Conservation (phyloP, 2,797 vertebrate species). For the Microctenopoma steveboyesi region DNA sequence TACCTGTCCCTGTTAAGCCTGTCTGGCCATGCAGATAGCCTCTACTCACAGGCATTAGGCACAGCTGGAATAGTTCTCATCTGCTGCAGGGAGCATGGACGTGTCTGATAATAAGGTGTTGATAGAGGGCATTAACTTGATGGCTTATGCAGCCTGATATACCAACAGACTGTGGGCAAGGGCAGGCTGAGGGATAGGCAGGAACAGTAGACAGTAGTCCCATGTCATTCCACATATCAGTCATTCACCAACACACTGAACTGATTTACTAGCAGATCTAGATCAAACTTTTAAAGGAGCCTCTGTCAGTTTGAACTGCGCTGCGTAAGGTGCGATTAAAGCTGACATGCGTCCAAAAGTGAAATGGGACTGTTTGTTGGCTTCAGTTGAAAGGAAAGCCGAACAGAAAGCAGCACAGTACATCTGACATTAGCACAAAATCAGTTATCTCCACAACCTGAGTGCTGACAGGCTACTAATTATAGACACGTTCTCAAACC, state of each 20-base stretch:
- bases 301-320: conserved; percentile 38
- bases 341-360: conserved; percentile 59
- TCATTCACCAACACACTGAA: conserved; percentile 46
- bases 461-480: not conserved
- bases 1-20: conserved; percentile 75
- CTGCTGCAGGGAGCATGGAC: conserved; percentile 70
- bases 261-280: conserved; percentile 52
- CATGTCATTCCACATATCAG: conserved; percentile 62
- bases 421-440: conserved; percentile 25
- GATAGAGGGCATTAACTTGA: conserved; percentile 76
- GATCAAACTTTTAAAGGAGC: conserved; percentile 39
- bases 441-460: conserved; percentile 11
- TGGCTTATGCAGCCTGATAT: conserved; percentile 72
- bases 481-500: not conserved
- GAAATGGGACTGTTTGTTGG: conserved; percentile 55
- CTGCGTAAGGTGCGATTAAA: conserved; percentile 48
- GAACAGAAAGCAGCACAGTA: conserved; percentile 21
- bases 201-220: conserved; percentile 60
- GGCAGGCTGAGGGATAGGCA: conserved; percentile 42
- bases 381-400: conserved; percentile 38
- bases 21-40: conserved; percentile 75
- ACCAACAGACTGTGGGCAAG: conserved; percentile 65
- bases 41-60: conserved; percentile 58
- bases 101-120: conserved; percentile 79
- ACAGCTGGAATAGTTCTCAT: conserved; percentile 70